Evolutionary conservation across 2,888 invertebrate genomes (phyloP).

Genomic region (Julus scanicus): DNA sequence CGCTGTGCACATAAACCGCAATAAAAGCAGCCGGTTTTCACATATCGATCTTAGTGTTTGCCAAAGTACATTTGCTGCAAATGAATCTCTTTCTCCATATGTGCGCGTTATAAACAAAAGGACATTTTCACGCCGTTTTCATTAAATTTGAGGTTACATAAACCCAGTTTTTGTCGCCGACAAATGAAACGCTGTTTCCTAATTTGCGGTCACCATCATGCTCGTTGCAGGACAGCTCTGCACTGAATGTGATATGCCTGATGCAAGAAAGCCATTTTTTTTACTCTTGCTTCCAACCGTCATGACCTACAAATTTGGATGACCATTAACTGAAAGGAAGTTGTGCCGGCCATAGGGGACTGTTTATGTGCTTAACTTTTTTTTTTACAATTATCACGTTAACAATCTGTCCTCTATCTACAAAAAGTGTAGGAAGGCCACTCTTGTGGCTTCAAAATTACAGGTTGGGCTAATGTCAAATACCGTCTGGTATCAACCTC

Average conservation of each 20-base stretch:
- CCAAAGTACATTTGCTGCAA: not conserved
- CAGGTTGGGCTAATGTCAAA: no score
- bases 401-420: no score
- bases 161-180: slow-evolving; percentile 25
- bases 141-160: slow-evolving; percentile 13
- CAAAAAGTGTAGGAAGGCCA: no score
- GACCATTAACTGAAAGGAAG: slow-evolving; percentile 7
- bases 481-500: no score
- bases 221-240: not conserved
- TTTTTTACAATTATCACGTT: not conserved
- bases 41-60: slow-evolving; percentile 13
- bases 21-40: slow-evolving; percentile 31
- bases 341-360: not conserved
- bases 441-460: no score
- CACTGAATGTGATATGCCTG: not conserved
- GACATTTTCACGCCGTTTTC: slow-evolving; percentile 13
- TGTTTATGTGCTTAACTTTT: not conserved
- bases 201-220: slow-evolving; percentile 4
- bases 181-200: slow-evolving; percentile 14
- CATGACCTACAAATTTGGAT: slow-evolving; percentile 6
- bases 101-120: not conserved
- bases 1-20: not conserved
- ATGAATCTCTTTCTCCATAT: not conserved
- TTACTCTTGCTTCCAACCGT: not conserved
- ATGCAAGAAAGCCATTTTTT: not conserved